Evolutionary conservation across 2,113 vertebrate species (phyloP).

Genomic region (Steatornis caripensis): DNA sequence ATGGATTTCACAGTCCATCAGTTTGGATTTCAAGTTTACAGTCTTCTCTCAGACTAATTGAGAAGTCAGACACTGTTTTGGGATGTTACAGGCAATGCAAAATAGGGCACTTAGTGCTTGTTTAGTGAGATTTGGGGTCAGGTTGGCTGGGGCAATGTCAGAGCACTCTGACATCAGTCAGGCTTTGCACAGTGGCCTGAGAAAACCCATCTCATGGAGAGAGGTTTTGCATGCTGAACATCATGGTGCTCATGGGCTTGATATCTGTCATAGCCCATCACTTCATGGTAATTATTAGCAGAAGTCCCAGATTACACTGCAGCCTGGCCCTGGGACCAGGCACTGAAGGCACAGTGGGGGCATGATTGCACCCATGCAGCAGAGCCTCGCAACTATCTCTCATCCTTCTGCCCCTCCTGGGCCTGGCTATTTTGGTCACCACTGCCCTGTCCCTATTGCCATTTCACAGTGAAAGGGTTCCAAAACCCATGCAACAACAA

Average conservation of each 20-base stretch:
- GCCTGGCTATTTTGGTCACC: neutral
- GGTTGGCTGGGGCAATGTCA: neutral
- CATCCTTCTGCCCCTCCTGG: neutral
- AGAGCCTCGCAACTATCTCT: neutral
- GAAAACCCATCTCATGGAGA: conserved; percentile 18
- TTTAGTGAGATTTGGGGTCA: conserved; percentile 15
- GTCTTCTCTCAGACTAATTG: neutral
- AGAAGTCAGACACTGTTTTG: conserved; percentile 41
- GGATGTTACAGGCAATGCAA: conserved; percentile 33
- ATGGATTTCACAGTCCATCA: conserved; percentile 58
- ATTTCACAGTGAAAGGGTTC: neutral
- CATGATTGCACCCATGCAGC: neutral
- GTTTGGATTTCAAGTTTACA: conserved; percentile 43
- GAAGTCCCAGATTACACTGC: neutral
- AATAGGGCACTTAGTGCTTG: neutral
- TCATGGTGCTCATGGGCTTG: neutral
- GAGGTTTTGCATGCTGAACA: neutral
- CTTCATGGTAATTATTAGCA: neutral
- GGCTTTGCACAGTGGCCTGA: conserved; percentile 11
- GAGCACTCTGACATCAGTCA: neutral
- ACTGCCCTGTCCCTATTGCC: neutral
- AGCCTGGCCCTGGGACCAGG: neutral
- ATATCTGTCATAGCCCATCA: neutral
- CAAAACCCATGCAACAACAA: neutral
- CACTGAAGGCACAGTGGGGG: neutral